Base-by-base conservation (phyloP, 2,888 invertebrate species). In the Geotrupes spiniger region DNA sequence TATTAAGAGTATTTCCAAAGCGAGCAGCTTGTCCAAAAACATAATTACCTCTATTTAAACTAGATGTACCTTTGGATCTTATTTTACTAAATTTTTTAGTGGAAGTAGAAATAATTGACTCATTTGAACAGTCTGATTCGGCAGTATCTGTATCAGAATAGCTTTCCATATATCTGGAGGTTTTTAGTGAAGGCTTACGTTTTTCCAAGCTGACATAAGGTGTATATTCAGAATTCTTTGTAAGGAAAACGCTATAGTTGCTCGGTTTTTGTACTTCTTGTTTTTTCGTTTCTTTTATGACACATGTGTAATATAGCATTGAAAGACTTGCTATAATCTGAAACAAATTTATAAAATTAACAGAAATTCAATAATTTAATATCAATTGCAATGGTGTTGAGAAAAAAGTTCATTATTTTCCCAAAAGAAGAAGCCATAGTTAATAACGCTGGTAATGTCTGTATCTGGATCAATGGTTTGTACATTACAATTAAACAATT, bases 11-110 rank as follows among this genome's bases (percentile, higher is more conserved):
- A 15, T 45, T 36, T 45, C 39, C 26, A 53, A 53, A 25, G 25
- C 33, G 16, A 44, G 41, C 29, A 14, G 28, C 41, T 48, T 33
- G 6, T 33, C 48, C 53, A 28, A 53, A 55, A 42, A 43, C 28
- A 44, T 43, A 46, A 16, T 47, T 41, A 16, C 21, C 4, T 28
- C 43, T 38, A 12, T 15, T 14, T 4, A 11, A 9, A 40, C 40
- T 5, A 27, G 33, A 10, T 11, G 11, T 27, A 9, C 36, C 28
- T 27, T 37, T 29, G 12, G 44, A 29, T 27, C 16, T 39, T 10
- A 16, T 17, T 6, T 12, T 15, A 6, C 21, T 21, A 21, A 4
- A 6, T 6, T 43, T 29, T 21, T 17, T 15, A 2, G 42, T 45
- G 2, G 39, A 41, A 27, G 26, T 41, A 11, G 49, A 45, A 36